Evolutionary conservation across 2,113 vertebrate species (phyloP).

Genomic region (Siniperca chuatsi): DNA sequence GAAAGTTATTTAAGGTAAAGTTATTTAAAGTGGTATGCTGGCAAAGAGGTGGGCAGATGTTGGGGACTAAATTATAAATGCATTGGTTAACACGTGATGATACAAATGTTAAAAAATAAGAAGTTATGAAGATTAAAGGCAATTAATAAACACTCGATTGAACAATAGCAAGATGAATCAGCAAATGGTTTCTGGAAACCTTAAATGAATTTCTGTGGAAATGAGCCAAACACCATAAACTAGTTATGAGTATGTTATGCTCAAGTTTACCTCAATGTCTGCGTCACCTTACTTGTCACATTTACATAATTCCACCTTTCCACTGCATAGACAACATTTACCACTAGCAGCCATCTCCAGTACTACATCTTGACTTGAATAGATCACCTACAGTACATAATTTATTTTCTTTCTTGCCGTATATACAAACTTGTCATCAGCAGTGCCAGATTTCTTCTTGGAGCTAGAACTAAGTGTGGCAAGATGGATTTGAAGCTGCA

Average conservation of each 20-base stretch:
- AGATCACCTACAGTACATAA: conserved; percentile 2
- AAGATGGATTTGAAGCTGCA: conserved; percentile 1
- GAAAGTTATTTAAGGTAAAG: not conserved
- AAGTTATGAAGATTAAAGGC: not conserved
- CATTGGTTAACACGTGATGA: not conserved
- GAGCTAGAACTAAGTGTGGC: not conserved
- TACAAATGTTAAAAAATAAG: not conserved
- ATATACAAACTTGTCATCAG: not conserved
- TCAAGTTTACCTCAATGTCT: not conserved
- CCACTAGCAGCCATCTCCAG: not conserved
- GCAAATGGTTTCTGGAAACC: not conserved
- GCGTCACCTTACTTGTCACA: not conserved
- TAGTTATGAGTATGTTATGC: conserved; percentile 2
- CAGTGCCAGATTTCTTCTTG: not conserved
- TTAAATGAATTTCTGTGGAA: not conserved
- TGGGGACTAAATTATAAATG: not conserved
- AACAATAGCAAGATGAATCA: not conserved
- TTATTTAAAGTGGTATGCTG: not conserved
- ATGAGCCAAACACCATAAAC: not conserved
- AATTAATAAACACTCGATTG: not conserved
- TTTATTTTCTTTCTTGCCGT: not conserved
- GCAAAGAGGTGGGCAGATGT: not conserved
- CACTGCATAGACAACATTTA: conserved; percentile 11
- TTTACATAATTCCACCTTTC: conserved; percentile 1
- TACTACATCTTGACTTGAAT: not conserved